These are phyloP conservation scores for Periparus ater DNA, from an alignment of 2,797 vertebrate species.

Conservation along the genomic window DNA sequence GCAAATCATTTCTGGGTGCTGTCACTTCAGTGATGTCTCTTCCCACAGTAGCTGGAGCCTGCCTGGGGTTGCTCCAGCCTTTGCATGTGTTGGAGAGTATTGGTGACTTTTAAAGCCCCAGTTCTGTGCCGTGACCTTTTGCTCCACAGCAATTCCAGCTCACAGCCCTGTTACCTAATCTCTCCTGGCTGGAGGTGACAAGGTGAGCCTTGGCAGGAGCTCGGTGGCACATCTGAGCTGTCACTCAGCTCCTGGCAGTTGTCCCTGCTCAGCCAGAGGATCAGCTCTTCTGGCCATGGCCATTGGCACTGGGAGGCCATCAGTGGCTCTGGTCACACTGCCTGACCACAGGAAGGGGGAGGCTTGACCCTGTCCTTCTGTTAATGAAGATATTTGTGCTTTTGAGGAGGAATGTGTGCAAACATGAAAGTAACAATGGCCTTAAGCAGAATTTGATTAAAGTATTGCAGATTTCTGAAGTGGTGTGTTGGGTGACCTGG, in stretches of 20 bases:
- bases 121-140: background rate
- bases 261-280: background rate
- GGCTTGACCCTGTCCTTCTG: background rate
- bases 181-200: background rate
- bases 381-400: background rate
- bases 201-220: background rate
- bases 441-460: background rate
- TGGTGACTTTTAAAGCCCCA: background rate
- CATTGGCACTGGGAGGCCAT: fast-evolving
- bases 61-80: background rate
- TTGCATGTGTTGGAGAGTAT: background rate
- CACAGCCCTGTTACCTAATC: background rate
- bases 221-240: background rate
- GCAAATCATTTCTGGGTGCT: background rate
- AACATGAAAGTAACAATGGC: background rate
- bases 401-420: background rate
- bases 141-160: background rate
- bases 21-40: background rate
- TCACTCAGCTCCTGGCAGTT: background rate
- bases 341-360: fast-evolving
- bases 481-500: background rate
- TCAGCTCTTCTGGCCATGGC: background rate
- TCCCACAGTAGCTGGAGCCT: background rate
- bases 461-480: background rate
- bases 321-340: fast-evolving